A percentile compares a stretch with the other conserved stretches of the same genome.
Evolutionary conservation across 2,113 vertebrate genomes (phyloP).

Genomic region (Phaethon lepturus): DNA sequence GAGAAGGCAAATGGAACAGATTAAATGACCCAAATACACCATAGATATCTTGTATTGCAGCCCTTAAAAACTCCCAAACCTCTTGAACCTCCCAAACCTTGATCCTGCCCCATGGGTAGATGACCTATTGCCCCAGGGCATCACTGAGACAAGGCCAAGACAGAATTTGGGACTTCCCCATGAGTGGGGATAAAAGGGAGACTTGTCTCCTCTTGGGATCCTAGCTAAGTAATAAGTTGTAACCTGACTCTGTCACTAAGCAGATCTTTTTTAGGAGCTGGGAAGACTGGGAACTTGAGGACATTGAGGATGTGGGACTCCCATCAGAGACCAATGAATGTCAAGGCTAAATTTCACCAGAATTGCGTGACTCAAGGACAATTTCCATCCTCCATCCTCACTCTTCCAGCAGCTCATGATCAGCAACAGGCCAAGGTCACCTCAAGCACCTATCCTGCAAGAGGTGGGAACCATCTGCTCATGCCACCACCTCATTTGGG

Average conservation of each 20-base stretch:
- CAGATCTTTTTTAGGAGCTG: not conserved
- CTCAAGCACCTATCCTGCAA: not conserved
- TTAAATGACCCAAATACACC: not conserved
- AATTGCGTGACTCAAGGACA: not conserved
- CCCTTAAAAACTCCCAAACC: rapidly evolving
- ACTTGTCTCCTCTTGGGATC: not conserved
- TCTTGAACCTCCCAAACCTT: too few relatives aligned
- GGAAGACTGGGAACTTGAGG: not conserved
- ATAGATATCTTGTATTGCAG: not conserved
- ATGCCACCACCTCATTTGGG: not conserved
- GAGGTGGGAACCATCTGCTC: not conserved
- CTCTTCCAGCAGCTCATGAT: not conserved
- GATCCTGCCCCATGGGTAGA: not conserved
- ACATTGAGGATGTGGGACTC: not conserved
- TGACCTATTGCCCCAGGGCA: not conserved
- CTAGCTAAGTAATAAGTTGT: not conserved
- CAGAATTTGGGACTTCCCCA: not conserved
- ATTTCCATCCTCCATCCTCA: not conserved
- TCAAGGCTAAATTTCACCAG: not conserved
- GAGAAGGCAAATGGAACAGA: not conserved
- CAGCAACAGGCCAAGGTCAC: not conserved
- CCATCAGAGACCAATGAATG: not conserved
- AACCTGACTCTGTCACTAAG: not conserved
- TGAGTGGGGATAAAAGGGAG: not conserved
- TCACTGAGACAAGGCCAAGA: not conserved